Percentiles rank a stretch among this genome's conserved stretches.
Evolutionary conservation across 2,888 invertebrate genomes (phyloP).

Genomic region (Cantharis rufa): DNA sequence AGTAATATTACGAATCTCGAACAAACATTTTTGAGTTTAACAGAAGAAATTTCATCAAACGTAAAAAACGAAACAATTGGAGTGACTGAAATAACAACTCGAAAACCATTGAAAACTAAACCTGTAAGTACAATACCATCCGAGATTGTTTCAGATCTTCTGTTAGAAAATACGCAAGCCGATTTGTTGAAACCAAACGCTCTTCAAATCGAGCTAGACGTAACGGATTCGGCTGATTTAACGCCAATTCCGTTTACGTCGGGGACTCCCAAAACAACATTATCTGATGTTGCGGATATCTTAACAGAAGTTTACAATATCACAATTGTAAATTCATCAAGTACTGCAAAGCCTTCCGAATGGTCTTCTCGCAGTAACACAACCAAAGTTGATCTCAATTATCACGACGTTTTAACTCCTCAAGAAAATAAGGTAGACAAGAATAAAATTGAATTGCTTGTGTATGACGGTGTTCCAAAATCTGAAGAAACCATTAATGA

Average conservation of each 20-base stretch:
- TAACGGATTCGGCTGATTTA: not conserved
- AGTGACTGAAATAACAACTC: not conserved
- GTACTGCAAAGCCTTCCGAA: not conserved
- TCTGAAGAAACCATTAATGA: not conserved
- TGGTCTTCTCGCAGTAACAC: not conserved
- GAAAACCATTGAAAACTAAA: not conserved
- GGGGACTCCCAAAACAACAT: conserved; percentile 3
- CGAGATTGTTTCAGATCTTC: not conserved
- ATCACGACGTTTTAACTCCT: not conserved
- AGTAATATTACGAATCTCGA: not conserved
- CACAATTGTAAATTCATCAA: not conserved
- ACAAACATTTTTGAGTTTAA: not conserved
- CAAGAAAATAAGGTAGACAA: not conserved
- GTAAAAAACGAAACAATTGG: too few species aligned
- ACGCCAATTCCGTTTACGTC: conserved; percentile 1
- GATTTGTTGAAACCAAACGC: not conserved
- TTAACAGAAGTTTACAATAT: conserved; percentile 7
- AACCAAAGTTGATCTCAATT: not conserved
- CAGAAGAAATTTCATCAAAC: not conserved
- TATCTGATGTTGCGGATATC: conserved; percentile 9
- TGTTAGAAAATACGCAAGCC: not conserved
- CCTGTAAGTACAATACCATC: not conserved
- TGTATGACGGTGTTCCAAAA: conserved; percentile 3
- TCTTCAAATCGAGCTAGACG: not conserved
- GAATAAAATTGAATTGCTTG: not conserved